Evolutionary conservation across 2,888 invertebrate genomes (phyloP).

Genomic region (Meganola albula): DNA sequence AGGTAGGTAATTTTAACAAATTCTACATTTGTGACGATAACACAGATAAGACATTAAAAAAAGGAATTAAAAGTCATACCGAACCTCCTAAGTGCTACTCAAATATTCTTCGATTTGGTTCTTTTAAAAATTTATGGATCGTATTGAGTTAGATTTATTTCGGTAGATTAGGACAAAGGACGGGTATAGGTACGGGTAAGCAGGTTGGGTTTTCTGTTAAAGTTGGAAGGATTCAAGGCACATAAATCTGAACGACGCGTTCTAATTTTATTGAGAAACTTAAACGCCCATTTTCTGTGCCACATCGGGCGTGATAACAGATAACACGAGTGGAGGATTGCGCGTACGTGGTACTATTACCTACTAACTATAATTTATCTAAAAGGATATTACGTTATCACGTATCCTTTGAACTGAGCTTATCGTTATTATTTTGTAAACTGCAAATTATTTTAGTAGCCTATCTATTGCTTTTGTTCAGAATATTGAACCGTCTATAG

Average conservation of each 20-base stretch:
- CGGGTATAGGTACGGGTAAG: no score
- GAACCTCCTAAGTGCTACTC: slow-evolving; percentile 27
- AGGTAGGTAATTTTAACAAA: no score
- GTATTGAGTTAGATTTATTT: slow-evolving; percentile 35
- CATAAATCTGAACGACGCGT: slow-evolving; percentile 47
- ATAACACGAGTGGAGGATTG: no score
- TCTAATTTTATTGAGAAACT: slow-evolving; percentile 37
- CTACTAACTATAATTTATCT: slow-evolving; percentile 13
- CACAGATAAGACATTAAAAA: slow-evolving; percentile 19
- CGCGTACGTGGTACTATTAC: neutral
- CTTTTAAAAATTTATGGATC: slow-evolving; percentile 33
- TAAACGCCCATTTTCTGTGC: slow-evolving; percentile 47
- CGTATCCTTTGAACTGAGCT: slow-evolving; percentile 14
- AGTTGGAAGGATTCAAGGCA: slow-evolving; percentile 33
- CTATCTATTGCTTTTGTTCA: no score
- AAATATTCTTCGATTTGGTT: slow-evolving; percentile 30
- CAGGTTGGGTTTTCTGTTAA: no score
- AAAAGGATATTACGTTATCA: slow-evolving; percentile 16
- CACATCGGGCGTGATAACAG: slow-evolving; percentile 13
- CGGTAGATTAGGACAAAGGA: slow-evolving; percentile 27
- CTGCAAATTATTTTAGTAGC: no score
- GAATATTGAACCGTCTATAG: no score
- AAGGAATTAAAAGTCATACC: slow-evolving; percentile 31
- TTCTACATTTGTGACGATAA: no score
- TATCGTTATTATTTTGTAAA: no score